phyloP scores from a whole-genome alignment of 2,888 invertebrate species.

The Camptogramma bilineatum region DNA sequence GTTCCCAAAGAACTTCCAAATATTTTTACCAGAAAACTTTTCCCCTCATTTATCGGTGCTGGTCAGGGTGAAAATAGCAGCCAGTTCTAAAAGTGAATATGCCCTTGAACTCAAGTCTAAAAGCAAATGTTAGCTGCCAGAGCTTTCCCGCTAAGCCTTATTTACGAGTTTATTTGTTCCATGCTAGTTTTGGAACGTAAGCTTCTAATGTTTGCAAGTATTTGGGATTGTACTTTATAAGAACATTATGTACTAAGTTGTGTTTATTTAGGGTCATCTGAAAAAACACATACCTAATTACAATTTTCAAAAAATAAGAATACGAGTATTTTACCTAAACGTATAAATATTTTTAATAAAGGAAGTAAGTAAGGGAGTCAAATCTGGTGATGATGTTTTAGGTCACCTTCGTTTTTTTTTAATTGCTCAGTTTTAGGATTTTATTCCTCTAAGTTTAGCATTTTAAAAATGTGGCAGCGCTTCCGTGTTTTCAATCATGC shows the following conservation, averaged over 20 bases:
- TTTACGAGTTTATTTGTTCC: conserved; percentile 36
- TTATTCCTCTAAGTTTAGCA: too few relatives aligned
- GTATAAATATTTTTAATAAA: too few relatives aligned
- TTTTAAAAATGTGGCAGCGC: too few relatives aligned
- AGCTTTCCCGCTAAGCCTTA: conserved; percentile 36
- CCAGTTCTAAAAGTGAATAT: conserved; percentile 10
- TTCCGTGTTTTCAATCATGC: too few relatives aligned
- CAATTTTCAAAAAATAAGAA: too few relatives aligned
- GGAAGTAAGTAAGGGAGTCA: too few relatives aligned
- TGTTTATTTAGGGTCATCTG: neutral
- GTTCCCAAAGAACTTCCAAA: neutral
- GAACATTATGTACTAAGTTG: conserved; percentile 5
- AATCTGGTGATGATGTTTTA: too few relatives aligned
- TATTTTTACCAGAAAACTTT: too few relatives aligned
- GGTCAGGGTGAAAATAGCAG: conserved; percentile 3
- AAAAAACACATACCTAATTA: too few relatives aligned
- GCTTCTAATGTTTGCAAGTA: conserved; percentile 23
- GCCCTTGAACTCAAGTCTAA: conserved; percentile 36
- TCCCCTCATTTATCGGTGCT: neutral
- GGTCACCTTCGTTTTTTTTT: too few relatives aligned
- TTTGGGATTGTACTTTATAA: conserved; percentile 10
- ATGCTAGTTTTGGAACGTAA: conserved; percentile 26
- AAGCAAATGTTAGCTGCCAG: conserved; percentile 30
- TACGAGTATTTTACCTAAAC: too few relatives aligned
- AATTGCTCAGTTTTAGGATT: too few relatives aligned